Conservation (phyloP, 2,888 invertebrate genomes). For the Micoletzkya japonica region DNA sequence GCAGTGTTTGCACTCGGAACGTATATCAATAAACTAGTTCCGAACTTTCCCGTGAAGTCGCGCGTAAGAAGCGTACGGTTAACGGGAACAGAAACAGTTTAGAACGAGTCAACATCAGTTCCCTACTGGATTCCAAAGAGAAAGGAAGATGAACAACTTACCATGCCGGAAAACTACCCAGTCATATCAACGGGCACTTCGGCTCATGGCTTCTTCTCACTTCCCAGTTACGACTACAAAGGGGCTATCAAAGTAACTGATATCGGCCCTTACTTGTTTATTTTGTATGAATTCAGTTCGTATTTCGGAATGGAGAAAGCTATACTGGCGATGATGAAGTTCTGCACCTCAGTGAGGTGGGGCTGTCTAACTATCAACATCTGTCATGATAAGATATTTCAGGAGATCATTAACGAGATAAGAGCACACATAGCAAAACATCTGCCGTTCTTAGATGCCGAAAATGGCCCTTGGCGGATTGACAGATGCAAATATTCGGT, state of each 20-base stretch:
- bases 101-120: background rate
- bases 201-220: slow-evolving; percentile 13
- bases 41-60: slow-evolving; percentile 39
- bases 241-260: slow-evolving; percentile 24
- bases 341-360: slow-evolving; percentile 4
- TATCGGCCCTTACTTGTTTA: no score
- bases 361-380: no score
- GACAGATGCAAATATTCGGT: slow-evolving; percentile 29
- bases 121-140: slow-evolving; percentile 21
- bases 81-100: background rate
- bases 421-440: slow-evolving; percentile 21
- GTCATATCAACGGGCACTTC: background rate
- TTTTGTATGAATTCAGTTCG: slow-evolving; percentile 20
- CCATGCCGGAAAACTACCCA: slow-evolving; percentile 18
- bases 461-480: slow-evolving; percentile 25
- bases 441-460: slow-evolving; percentile 26
- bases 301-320: slow-evolving; percentile 13
- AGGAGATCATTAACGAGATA: slow-evolving; percentile 16
- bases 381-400: no score
- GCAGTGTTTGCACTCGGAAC: slow-evolving; percentile 53
- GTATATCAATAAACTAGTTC: slow-evolving; percentile 53
- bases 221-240: slow-evolving; percentile 18
- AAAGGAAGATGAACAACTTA: slow-evolving; percentile 1
- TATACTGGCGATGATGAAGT: slow-evolving; percentile 20
- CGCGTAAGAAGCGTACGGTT: slow-evolving; percentile 30